phyloP scores from a whole-genome alignment of 2,888 invertebrate species.

The Stenotaenia linearis region DNA sequence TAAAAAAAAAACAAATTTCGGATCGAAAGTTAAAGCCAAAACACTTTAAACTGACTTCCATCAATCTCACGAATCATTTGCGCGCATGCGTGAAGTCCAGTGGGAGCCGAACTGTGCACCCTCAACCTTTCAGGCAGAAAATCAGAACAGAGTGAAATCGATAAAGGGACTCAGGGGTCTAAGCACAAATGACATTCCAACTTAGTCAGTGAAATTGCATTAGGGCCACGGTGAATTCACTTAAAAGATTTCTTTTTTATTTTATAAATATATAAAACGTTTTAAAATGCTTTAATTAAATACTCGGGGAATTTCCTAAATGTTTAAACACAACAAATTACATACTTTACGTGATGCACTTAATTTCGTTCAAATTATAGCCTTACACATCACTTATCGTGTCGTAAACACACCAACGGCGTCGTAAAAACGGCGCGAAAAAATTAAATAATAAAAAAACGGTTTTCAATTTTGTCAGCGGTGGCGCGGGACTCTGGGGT shows the following conservation, averaged over 20 bases:
- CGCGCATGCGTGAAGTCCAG: slow-evolving; percentile 26
- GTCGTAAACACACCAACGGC: too few relatives aligned
- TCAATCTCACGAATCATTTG: slow-evolving; percentile 26
- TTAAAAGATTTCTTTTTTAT: background rate
- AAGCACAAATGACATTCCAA: slow-evolving; percentile 26
- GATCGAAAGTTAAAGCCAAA: slow-evolving; percentile 7
- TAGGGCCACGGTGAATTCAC: slow-evolving; percentile 20
- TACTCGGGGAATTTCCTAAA: background rate
- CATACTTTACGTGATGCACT: background rate
- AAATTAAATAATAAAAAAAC: too few relatives aligned
- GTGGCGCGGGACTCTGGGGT: too few relatives aligned
- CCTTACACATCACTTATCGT: background rate
- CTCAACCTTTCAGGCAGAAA: slow-evolving; percentile 26
- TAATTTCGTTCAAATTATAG: background rate
- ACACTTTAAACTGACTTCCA: slow-evolving; percentile 26
- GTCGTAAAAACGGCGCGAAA: too few relatives aligned
- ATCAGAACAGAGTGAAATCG: slow-evolving; percentile 26
- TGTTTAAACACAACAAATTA: background rate
- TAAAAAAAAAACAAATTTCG: background rate
- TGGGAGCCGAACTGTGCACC: slow-evolving; percentile 26
- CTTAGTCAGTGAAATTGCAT: slow-evolving; percentile 26
- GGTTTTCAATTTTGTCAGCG: too few relatives aligned
- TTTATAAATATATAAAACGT: background rate
- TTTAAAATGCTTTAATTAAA: background rate
- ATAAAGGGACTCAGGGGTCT: slow-evolving; percentile 24